These are phyloP conservation scores for Drosophila prostipennis DNA, from an alignment of 2,888 invertebrate species.

Conservation along the genomic window DNA sequence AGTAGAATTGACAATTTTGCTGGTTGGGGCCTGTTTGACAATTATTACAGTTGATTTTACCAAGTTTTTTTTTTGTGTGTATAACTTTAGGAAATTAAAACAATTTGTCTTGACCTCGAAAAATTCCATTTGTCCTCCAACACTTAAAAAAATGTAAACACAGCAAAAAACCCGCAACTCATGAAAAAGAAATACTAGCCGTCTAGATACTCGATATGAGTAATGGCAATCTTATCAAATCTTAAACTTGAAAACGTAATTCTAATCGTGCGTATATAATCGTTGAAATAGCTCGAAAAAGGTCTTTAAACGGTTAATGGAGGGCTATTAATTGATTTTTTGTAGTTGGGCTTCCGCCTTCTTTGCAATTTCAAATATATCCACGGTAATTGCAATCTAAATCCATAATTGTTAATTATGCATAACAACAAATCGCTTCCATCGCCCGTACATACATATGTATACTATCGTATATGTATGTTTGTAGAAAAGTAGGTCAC, in stretches of 20 bases:
- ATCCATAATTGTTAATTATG: constrained; percentile 12
- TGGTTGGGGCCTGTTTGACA: no score
- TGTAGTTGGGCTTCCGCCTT: constrained; percentile 15
- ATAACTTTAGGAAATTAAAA: background rate
- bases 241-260: constrained; percentile 16
- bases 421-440: background rate
- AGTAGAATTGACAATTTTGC: no score
- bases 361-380: background rate
- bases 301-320: constrained; percentile 10
- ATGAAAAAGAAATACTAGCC: background rate
- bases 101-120: background rate
- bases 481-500: background rate
- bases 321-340: constrained; percentile 16
- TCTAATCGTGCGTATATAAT: constrained; percentile 7
- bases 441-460: no score
- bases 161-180: background rate
- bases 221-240: constrained; percentile 27
- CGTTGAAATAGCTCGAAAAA: constrained; percentile 7
- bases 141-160: background rate
- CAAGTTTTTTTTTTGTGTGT: no score
- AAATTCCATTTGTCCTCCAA: background rate
- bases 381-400: constrained; percentile 9
- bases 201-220: constrained; percentile 10
- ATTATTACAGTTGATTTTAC: no score
- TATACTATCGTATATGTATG: no score